These are phyloP conservation scores for Heliornis fulica DNA, from an alignment of 2,113 vertebrate genomes.

Conservation along the genomic window DNA sequence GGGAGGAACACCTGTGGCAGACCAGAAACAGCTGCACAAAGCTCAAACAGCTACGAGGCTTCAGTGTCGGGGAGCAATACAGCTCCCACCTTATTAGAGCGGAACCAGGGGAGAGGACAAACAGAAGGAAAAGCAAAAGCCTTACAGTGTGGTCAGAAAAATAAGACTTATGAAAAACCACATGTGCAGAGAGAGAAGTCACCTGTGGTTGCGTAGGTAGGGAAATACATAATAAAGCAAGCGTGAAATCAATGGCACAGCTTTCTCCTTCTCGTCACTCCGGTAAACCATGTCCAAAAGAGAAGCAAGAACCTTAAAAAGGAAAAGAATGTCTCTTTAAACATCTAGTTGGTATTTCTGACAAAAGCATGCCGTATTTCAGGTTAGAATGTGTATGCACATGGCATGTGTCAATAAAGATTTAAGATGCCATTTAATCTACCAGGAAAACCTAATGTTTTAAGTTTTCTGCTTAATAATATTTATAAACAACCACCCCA, in stretches of 20 bases:
- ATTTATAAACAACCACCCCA: neutral
- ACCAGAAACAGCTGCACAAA: neutral
- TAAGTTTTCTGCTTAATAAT: neutral
- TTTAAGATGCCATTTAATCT: neutral
- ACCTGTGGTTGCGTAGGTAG: constrained; percentile 96
- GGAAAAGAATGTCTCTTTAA: neutral
- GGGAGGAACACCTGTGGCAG: neutral
- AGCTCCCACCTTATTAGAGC: neutral
- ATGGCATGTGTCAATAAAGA: neutral
- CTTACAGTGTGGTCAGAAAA: neutral
- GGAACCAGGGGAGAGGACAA: neutral
- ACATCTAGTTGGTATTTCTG: neutral
- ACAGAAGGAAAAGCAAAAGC: neutral
- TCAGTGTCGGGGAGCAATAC: neutral
- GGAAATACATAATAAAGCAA: constrained; percentile 96
- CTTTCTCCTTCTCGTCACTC: constrained; percentile 97
- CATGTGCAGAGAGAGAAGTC: neutral
- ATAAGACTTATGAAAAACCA: neutral
- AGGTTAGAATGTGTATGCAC: neutral
- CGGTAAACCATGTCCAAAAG: constrained; percentile 96
- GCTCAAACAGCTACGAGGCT: neutral
- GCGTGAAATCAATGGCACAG: constrained; percentile 90
- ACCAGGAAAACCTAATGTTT: neutral
- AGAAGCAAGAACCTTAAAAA: constrained; percentile 84
- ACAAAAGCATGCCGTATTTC: neutral